These are phyloP conservation scores for Diprion similis DNA, from an alignment of 1,140 invertebrate species.

Conservation along the genomic window DNA sequence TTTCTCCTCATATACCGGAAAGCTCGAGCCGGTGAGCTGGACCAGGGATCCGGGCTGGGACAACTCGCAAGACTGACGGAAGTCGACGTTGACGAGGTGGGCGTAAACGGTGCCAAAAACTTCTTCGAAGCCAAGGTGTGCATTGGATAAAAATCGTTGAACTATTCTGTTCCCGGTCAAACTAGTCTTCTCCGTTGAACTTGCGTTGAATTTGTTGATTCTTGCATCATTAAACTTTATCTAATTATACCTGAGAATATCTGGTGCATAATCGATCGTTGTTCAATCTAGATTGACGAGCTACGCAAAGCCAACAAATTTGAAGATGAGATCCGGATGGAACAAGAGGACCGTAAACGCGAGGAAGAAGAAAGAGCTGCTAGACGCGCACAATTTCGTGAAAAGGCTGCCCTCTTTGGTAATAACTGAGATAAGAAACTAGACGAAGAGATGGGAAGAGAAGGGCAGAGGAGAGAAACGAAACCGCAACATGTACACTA, in stretches of 20 bases:
- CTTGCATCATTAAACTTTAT: no score
- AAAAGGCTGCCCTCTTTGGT: conserved; percentile 81
- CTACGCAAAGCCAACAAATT: conserved; percentile 81
- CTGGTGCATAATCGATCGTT: not conserved
- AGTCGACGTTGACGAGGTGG: conserved; percentile 88
- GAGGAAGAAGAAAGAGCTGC: conserved; percentile 80
- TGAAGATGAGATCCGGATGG: conserved; percentile 84
- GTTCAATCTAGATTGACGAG: conserved; percentile 76
- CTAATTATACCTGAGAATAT: no score
- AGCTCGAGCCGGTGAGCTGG: conserved; percentile 83
- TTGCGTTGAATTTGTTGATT: no score
- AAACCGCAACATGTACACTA: no score
- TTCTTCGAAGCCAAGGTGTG: conserved; percentile 90
- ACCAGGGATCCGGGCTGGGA: conserved; percentile 81
- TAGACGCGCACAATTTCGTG: conserved; percentile 78
- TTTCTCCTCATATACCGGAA: conserved; percentile 89
- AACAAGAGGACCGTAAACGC: conserved; percentile 83
- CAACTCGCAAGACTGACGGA: conserved; percentile 84
- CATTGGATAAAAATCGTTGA: not conserved
- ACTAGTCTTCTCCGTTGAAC: not conserved
- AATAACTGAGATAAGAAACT: conserved; percentile 41
- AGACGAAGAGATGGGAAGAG: no score
- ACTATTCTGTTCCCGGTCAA: no score
- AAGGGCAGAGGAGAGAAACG: no score
- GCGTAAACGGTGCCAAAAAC: conserved; percentile 86